phyloP scores from a whole-genome alignment of 2,113 vertebrate species.

The Agapornis roseicollis region DNA sequence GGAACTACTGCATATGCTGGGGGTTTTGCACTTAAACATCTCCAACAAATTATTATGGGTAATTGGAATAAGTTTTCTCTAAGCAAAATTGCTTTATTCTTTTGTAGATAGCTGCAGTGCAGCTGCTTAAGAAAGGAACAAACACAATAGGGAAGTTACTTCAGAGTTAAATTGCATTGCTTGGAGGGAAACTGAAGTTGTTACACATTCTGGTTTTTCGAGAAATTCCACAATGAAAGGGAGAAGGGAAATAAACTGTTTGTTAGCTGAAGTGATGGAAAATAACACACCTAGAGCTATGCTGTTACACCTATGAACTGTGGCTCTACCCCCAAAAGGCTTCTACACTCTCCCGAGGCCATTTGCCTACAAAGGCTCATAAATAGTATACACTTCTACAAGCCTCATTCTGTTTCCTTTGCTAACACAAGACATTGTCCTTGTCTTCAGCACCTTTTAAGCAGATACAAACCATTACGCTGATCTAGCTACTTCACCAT shows the following conservation, averaged over 20 bases:
- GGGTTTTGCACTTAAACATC: conserved; percentile 62
- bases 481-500: not conserved
- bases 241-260: not conserved
- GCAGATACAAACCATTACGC: not conserved
- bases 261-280: not conserved
- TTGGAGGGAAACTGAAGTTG: not conserved
- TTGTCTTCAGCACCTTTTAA: not conserved
- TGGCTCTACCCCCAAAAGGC: not conserved
- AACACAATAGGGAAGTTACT: conserved; percentile 47
- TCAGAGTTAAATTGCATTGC: conserved; percentile 53
- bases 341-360: not conserved
- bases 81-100: conserved; percentile 66
- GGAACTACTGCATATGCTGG: not conserved
- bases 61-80: conserved; percentile 62
- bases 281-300: not conserved
- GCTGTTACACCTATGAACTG: not conserved
- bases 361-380: not conserved
- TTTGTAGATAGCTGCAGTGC: conserved; percentile 64
- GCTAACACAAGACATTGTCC: not conserved
- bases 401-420: not conserved
- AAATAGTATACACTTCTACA: not conserved
- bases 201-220: not conserved
- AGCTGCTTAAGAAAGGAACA: conserved; percentile 61
- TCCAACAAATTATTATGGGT: conserved; percentile 66
- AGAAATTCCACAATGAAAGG: not conserved